Percentiles rank a stretch among this genome's conserved stretches.
These are phyloP conservation scores for Drosophila acutilabella DNA, from an alignment of 2,888 invertebrate species.

Conservation along the genomic window DNA sequence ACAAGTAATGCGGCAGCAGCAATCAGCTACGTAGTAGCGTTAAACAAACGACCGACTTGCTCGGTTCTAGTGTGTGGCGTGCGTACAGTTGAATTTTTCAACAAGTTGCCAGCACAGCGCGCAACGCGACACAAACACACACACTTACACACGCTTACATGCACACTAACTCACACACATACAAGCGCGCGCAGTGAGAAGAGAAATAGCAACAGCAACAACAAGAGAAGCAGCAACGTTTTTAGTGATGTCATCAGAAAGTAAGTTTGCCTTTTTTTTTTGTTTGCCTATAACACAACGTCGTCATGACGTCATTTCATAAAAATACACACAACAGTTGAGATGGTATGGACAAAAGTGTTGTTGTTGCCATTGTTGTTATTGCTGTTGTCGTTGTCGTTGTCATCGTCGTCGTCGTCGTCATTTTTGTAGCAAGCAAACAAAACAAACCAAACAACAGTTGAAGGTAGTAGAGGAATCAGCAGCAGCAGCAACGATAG, in stretches of 20 bases:
- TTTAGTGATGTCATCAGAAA: slow-evolving; percentile 82
- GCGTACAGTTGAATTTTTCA: slow-evolving; percentile 69
- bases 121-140: slow-evolving; percentile 61
- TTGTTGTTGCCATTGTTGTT: slow-evolving; percentile 33
- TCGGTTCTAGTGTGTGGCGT: slow-evolving; percentile 42
- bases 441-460: slow-evolving; percentile 76
- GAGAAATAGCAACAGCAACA: slow-evolving; percentile 52
- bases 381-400: slow-evolving; percentile 26
- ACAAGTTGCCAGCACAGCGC: slow-evolving; percentile 79
- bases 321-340: slow-evolving; percentile 75
- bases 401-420: slow-evolving; percentile 42
- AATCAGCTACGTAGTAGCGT: slow-evolving; percentile 9
- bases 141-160: slow-evolving; percentile 9
- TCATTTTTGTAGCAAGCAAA: slow-evolving; percentile 63
- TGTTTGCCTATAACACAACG: slow-evolving; percentile 60
- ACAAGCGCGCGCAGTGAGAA: slow-evolving; percentile 48
- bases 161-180: slow-evolving; percentile 20
- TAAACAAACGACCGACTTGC: background rate
- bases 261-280: slow-evolving; percentile 68
- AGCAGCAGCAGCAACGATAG: slow-evolving; percentile 42
- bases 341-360: slow-evolving; percentile 48
- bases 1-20: slow-evolving; percentile 21
- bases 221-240: slow-evolving; percentile 64
- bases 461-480: slow-evolving; percentile 43
- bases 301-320: slow-evolving; percentile 82